Evolutionary conservation across 2,888 invertebrate species (phyloP).

Genomic region (Cryptus armator): DNA sequence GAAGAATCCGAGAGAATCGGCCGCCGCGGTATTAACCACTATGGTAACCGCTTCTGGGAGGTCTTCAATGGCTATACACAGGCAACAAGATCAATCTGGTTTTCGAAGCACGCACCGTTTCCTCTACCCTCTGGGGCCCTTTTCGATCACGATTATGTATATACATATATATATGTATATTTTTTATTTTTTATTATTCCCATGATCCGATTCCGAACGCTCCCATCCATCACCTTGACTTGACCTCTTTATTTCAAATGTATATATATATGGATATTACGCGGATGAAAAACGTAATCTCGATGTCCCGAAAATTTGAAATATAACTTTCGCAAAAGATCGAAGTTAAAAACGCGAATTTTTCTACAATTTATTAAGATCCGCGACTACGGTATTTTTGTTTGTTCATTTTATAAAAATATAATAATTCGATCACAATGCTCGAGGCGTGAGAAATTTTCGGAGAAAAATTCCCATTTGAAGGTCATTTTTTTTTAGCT

Average conservation of each 20-base stretch:
- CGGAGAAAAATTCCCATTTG: background rate
- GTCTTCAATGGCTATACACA: conserved; percentile 49
- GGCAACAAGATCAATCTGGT: conserved; percentile 61
- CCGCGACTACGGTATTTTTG: too few species aligned
- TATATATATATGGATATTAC: background rate
- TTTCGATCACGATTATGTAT: background rate
- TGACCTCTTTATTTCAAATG: conserved; percentile 21
- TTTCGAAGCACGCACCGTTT: conserved; percentile 55
- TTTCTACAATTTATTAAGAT: too few species aligned
- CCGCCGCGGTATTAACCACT: background rate
- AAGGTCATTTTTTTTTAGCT: background rate
- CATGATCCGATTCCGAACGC: conserved; percentile 53
- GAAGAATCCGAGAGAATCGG: background rate
- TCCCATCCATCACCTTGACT: conserved; percentile 13
- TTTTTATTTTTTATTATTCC: conserved; percentile 51
- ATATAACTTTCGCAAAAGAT: background rate
- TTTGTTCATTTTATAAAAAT: too few species aligned
- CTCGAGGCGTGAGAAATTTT: too few species aligned
- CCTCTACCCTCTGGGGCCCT: conserved; percentile 32
- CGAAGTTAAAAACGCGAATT: too few species aligned
- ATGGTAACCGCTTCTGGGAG: conserved; percentile 66
- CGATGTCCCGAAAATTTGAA: conserved; percentile 6
- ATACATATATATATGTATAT: background rate
- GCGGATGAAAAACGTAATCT: background rate
- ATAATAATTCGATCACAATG: too few species aligned